These are phyloP conservation scores for Ispidina picta DNA, from an alignment of 2,797 vertebrate species.

Conservation along the genomic window DNA sequence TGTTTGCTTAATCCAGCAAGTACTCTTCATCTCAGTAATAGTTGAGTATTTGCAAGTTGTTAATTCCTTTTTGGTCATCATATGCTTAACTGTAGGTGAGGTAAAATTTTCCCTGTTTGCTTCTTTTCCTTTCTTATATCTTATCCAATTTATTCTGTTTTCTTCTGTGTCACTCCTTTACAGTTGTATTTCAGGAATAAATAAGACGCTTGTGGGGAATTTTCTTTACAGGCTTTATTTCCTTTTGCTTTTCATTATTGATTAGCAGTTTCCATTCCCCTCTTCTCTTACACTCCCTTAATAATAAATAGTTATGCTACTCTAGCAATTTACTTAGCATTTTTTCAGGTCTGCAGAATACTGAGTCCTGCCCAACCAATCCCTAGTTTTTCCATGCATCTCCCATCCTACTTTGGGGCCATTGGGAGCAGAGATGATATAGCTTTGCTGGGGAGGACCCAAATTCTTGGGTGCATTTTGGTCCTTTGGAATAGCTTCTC, in stretches of 20 bases:
- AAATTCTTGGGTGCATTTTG: not conserved
- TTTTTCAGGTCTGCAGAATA: not conserved
- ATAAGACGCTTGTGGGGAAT: not conserved
- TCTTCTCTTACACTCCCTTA: not conserved
- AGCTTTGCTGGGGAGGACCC: not conserved
- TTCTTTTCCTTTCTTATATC: not conserved
- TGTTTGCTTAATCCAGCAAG: not conserved
- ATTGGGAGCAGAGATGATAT: not conserved
- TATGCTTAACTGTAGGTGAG: not conserved
- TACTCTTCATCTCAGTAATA: not conserved
- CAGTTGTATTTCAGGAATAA: not conserved
- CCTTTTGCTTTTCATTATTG: conserved; percentile 11
- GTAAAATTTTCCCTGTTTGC: not conserved
- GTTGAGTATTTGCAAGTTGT: not conserved
- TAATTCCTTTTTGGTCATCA: not conserved
- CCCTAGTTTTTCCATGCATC: not conserved
- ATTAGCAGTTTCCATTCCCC: not conserved
- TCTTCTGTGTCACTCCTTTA: not conserved
- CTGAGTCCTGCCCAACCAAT: not conserved
- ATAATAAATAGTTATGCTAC: conserved; percentile 18
- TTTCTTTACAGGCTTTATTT: not conserved
- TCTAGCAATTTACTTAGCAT: not conserved
- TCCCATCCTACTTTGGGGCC: not conserved
- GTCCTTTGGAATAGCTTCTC: not conserved
- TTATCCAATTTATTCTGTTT: not conserved